Evolutionary conservation across 53 echinoderm and acorn worm genomes (phyloP).

Genomic region (Paelopatides confundens): DNA sequence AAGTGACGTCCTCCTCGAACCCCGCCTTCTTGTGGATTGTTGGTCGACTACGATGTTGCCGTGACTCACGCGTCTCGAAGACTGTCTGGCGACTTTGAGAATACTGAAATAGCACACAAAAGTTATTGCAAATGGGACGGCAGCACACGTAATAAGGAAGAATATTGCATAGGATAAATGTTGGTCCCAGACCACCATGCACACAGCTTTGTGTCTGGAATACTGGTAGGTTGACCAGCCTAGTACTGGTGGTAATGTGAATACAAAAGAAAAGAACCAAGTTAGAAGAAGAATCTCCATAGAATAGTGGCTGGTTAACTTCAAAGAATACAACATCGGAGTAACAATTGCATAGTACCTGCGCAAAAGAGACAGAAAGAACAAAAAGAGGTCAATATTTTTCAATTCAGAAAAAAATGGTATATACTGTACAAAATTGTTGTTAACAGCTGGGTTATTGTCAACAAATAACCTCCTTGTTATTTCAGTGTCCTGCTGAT

Average conservation of each 20-base stretch:
- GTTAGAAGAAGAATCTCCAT: slow-evolving; percentile 63
- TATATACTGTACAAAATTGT: background rate
- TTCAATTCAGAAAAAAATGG: background rate
- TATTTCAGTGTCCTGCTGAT: no score
- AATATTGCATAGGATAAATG: slow-evolving; percentile 83
- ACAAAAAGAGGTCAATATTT: background rate
- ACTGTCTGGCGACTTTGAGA: slow-evolving; percentile 74
- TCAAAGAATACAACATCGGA: slow-evolving; percentile 86
- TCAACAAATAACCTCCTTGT: background rate
- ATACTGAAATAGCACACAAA: slow-evolving; percentile 76
- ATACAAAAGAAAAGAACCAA: slow-evolving; percentile 72
- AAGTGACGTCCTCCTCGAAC: slow-evolving; percentile 87
- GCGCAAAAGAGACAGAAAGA: slow-evolving; percentile 30
- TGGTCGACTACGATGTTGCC: slow-evolving; percentile 76
- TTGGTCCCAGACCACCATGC: slow-evolving; percentile 81
- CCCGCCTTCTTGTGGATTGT: slow-evolving; percentile 55
- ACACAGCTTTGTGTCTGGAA: slow-evolving; percentile 56
- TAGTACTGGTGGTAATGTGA: slow-evolving; percentile 81
- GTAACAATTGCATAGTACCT: slow-evolving; percentile 95
- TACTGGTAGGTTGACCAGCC: slow-evolving; percentile 89
- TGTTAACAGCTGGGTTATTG: background rate
- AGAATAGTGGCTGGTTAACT: slow-evolving; percentile 75
- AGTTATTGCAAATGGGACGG: slow-evolving; percentile 67
- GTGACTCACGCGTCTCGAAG: slow-evolving; percentile 79
- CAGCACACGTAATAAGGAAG: slow-evolving; percentile 61